These are phyloP conservation scores for Octopus sinensis DNA, from an alignment of 1,140 invertebrate genomes.

Conservation along the genomic window DNA sequence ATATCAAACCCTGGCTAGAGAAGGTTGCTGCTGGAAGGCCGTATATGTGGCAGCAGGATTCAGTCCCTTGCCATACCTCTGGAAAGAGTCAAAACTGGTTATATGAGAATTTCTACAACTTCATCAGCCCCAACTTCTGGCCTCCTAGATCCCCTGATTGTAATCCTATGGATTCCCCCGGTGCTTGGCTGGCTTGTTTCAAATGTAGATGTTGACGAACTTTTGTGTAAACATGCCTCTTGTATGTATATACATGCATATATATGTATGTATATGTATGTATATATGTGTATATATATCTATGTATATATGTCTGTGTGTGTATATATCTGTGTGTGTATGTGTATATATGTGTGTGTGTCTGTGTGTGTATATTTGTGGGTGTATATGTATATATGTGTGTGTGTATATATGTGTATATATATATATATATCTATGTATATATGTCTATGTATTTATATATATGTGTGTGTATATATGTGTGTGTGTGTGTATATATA, in stretches of 20 bases:
- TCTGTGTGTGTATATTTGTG: not conserved
- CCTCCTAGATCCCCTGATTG: too few relatives aligned
- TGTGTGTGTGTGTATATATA: not conserved
- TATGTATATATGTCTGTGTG: not conserved
- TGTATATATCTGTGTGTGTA: not conserved
- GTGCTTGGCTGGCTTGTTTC: too few relatives aligned
- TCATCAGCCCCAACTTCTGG: too few relatives aligned
- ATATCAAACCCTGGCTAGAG: too few relatives aligned
- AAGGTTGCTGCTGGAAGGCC: too few relatives aligned
- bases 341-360: not conserved
- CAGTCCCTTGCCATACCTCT: too few relatives aligned
- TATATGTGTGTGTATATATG: not conserved
- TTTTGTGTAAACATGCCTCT: too few relatives aligned
- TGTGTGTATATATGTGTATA: not conserved
- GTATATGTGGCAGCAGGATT: too few relatives aligned
- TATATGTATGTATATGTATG: not conserved
- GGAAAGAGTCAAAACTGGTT: too few relatives aligned
- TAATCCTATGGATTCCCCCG: too few relatives aligned
- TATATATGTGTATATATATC: not conserved
- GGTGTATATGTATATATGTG: not conserved
- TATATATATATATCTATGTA: not conserved
- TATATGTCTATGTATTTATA: not conserved
- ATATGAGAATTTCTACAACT: too few relatives aligned
- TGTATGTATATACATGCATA: not conserved
- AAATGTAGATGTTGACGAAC: too few relatives aligned